These are phyloP conservation scores for Zelleria hepariella DNA, from an alignment of 2,888 invertebrate genomes.

Conservation along the genomic window DNA sequence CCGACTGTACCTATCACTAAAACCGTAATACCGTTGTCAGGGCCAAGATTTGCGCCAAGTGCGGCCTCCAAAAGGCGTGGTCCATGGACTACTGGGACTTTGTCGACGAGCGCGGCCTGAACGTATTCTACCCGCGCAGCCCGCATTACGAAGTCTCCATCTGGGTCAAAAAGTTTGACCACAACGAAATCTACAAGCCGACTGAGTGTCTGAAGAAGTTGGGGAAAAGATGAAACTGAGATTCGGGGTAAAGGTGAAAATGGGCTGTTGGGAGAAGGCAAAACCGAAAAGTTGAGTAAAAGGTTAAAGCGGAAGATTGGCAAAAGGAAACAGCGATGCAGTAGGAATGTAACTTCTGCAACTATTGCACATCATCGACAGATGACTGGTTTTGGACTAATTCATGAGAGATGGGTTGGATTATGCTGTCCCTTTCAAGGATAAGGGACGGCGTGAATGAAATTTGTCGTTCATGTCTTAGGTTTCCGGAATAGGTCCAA, in stretches of 20 bases:
- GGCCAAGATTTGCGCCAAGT: conserved; percentile 55
- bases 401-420: background rate
- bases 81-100: conserved; percentile 66
- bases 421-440: no score
- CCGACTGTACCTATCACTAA: no score
- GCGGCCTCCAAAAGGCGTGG: conserved; percentile 60
- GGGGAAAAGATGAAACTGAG: background rate
- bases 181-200: background rate
- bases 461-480: no score
- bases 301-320: no score
- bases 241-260: no score
- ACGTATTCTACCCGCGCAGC: conserved; percentile 61
- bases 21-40: conserved; percentile 37
- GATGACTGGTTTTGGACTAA: background rate
- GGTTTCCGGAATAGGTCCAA: no score
- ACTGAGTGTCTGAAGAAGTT: background rate
- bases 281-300: no score
- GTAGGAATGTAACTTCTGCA: no score
- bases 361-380: background rate
- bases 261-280: no score
- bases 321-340: no score
- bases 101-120: conserved; percentile 51
- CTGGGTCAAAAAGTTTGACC: conserved; percentile 38
- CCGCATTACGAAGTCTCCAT: conserved; percentile 60
- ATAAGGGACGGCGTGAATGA: no score